Base-by-base conservation (phyloP, 1,140 invertebrate genomes). In the Drosophila ironensis region DNA sequence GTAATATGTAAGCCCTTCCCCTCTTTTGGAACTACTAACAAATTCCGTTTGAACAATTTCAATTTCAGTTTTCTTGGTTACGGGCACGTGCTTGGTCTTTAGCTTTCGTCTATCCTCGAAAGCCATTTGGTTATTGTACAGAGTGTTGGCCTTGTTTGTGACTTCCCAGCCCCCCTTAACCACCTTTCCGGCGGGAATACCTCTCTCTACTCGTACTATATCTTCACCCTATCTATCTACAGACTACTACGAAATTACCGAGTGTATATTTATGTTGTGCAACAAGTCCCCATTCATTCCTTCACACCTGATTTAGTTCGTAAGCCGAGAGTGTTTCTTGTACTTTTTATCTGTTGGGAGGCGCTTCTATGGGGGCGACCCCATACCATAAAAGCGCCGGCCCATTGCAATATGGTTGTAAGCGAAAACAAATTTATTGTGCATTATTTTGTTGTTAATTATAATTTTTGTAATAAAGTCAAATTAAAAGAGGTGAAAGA, bases 391-490 rank as follows among this genome's bases (percentile, higher is more conserved):
- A 57, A 53, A 74, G 37, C 46, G 51, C 27, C 30, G 40, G 3
- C 24, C 46, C 50, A 56, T 17, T 28, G 16, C 42, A 69, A 63
- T 35, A 57, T 38, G 77, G 78, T 84, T 84, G 78, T 82, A 73
- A 38, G 42, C 61, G 53, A 63, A 35, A 38, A n/a, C n/a, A n/a
- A 71, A 38, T 46, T 40, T 45, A 60, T 71, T 71, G 67, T 71
- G 67, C 53, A 70, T 73, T 78, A 81, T 28, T 59, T 70, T 84
- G 63, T 82, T 84, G 25, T 64, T 70, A 75, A 70, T 66, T 75
- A 66, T 75, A 73, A 66, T 84, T 77, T 78, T 78, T 82, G 69
- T 82, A 82, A 84, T 82, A 84, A 69, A 59, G 25, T 50, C 59
- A 57, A 73, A 41, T 64, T 44, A 25, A 9, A 71, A 33, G n/a